These are phyloP conservation scores for Rhinoraja longicauda DNA, from an alignment of 2,797 vertebrate genomes.

Conservation along the genomic window DNA sequence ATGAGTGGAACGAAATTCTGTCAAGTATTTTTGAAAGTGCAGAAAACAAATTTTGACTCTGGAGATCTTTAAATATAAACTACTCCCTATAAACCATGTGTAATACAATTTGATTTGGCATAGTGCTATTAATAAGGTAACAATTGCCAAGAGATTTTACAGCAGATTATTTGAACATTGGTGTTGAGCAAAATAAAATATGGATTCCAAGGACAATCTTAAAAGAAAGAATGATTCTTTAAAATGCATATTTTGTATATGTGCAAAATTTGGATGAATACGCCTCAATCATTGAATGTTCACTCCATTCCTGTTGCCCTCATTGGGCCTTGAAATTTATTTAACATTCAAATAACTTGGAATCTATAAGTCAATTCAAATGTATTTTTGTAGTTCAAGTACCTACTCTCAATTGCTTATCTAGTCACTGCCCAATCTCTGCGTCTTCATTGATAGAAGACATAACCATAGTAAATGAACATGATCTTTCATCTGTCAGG, in stretches of 20 bases:
- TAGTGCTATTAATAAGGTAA: neutral
- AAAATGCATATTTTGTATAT: neutral
- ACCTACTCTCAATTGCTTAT: neutral
- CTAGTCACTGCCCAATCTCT: neutral
- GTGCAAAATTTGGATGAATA: neutral
- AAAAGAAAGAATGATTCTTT: too few relatives aligned
- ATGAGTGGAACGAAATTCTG: neutral
- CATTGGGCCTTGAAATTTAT: neutral
- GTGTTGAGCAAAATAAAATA: neutral
- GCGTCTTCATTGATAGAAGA: neutral
- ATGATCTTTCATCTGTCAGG: constrained; percentile 41
- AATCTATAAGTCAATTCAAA: neutral
- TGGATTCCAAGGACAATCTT: neutral
- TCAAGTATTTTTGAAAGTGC: neutral
- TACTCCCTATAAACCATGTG: neutral
- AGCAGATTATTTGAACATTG: neutral
- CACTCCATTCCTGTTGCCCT: neutral
- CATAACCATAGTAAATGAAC: neutral
- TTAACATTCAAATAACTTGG: neutral
- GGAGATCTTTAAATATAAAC: too few relatives aligned
- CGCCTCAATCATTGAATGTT: neutral
- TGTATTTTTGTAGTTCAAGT: neutral
- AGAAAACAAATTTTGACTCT: neutral
- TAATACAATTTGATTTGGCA: neutral
- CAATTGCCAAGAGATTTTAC: neutral